Evolutionary conservation across 2,888 invertebrate genomes (phyloP), one percentile per base, ranked within the genome.

Genomic region (Trisateles emortualis): DNA sequence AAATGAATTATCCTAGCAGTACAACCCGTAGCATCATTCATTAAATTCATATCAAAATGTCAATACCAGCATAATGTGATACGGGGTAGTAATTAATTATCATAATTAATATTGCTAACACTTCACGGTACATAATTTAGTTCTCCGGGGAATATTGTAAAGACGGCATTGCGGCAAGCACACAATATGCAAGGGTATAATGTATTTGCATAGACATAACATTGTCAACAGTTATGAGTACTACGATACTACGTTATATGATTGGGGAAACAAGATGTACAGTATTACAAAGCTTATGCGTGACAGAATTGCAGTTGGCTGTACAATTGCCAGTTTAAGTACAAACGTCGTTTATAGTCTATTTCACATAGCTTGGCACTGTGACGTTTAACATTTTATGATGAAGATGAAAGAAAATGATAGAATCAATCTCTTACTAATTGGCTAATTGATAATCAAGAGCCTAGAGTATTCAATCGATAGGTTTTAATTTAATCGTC

Each of bases 161-260:
- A 76, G 79, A 78, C 78, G 72, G 76, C 74, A 81, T 74, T 84
- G 75, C 74, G 71, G 70, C 66, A 76, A 68, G 74, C 76, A 69
- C 79, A 78, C 79, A 85, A 84, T 85, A 82, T 48, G 41, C 48
- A 41, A 24, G 17, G 13, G 3, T 47, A 47, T 40, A 47, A 22
- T 42, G 60, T 76, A 86, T 85, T 83, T 81, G 81, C 85, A 85
- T 84, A 80, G 67, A 74, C 76, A 76, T 70, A 72, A 70, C 69
- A 72, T 63, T 39, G 63, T 67, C 62, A 59, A 63, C 52, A 63
- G 69, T 76, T 74, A 75, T 72, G 67, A 65, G 56, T 63, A 59
- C 69, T 75, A 75, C 74, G 76, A 55, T 63, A 59, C 69, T 75
- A 75, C 74, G 76, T 78, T 78, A 79, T 81, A 73, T 74, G 77